Evolutionary conservation across 2,888 invertebrate species (phyloP).

Genomic region (Melieria omissa): DNA sequence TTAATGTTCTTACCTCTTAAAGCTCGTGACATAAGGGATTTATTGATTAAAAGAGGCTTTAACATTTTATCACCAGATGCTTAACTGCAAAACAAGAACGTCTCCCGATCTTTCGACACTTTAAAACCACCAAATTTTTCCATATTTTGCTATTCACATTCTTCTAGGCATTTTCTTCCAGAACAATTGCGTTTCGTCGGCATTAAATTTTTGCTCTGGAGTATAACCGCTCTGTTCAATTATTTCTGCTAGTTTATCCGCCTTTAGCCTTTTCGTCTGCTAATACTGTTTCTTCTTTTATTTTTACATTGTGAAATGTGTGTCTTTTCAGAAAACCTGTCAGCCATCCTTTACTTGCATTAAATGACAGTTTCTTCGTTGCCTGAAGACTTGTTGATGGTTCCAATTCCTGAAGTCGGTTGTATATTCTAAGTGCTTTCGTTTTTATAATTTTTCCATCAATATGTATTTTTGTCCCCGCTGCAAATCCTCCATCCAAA

Average conservation of each 20-base stretch:
- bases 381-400: background rate
- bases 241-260: slow-evolving; percentile 22
- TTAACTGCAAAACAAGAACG: slow-evolving; percentile 53
- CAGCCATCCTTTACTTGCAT: too few relatives aligned
- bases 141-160: slow-evolving; percentile 38
- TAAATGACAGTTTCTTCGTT: background rate
- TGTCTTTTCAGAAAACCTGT: background rate
- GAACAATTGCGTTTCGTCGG: slow-evolving; percentile 46
- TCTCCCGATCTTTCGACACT: slow-evolving; percentile 35
- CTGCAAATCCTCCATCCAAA: slow-evolving; percentile 25
- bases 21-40: slow-evolving; percentile 47
- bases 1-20: slow-evolving; percentile 37
- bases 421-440: background rate
- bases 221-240: slow-evolving; percentile 38
- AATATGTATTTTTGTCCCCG: background rate
- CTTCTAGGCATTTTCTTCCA: slow-evolving; percentile 52
- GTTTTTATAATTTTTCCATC: background rate
- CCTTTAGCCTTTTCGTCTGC: slow-evolving; percentile 41
- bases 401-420: background rate
- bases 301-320: too few relatives aligned
- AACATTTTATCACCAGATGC: slow-evolving; percentile 52
- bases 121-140: background rate
- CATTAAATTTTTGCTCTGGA: slow-evolving; percentile 47
- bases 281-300: slow-evolving; percentile 31
- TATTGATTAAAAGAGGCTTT: slow-evolving; percentile 56